phyloP scores from a whole-genome alignment of 2,888 invertebrate genomes.

The Melanostoma scalare region DNA sequence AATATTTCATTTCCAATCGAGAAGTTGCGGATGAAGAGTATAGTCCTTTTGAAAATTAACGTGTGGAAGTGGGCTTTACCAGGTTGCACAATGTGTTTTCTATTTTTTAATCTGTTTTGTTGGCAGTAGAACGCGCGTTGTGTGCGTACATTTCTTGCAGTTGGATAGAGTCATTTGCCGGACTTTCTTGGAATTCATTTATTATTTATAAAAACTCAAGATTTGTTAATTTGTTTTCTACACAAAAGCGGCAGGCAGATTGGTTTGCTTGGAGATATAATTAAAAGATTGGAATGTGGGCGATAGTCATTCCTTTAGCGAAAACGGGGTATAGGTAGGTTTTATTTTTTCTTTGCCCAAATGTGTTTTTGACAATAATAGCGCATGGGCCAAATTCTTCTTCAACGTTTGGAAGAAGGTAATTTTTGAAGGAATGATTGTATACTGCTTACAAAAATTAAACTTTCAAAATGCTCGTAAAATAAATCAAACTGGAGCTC shows the following conservation, averaged over 20 bases:
- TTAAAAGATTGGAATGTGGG: constrained; percentile 16
- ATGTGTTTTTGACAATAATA: too few species aligned
- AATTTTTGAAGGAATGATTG: too few species aligned
- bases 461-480: too few species aligned
- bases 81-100: constrained; percentile 1
- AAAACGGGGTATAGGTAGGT: too few species aligned
- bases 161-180: not conserved
- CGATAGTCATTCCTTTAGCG: too few species aligned
- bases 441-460: too few species aligned
- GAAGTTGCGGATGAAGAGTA: constrained; percentile 6
- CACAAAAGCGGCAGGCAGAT: not conserved
- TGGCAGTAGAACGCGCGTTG: constrained; percentile 10
- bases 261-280: constrained; percentile 12
- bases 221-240: not conserved
- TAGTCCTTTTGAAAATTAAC: constrained; percentile 2
- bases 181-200: constrained; percentile 19
- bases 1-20: constrained; percentile 35
- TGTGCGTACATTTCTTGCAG: not conserved
- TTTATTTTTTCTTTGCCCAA: too few species aligned
- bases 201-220: constrained; percentile 25
- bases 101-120: not conserved
- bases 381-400: too few species aligned
- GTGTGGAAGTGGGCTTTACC: constrained; percentile 15
- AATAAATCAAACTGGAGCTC: too few species aligned
- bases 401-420: too few species aligned